phyloP scores from a whole-genome alignment of 1,140 invertebrate species.

The Centruroides vittatus region DNA sequence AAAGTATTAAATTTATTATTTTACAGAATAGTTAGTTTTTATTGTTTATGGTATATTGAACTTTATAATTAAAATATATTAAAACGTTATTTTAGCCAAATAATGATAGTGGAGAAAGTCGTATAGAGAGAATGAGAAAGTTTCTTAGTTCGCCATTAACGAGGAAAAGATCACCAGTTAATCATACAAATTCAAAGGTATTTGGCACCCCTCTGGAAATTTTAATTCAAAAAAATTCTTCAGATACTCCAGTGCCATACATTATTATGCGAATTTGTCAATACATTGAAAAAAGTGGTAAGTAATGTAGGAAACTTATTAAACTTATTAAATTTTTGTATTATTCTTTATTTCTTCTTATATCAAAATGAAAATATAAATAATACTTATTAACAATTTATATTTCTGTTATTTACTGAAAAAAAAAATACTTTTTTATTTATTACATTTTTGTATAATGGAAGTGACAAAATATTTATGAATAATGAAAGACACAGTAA shows the following conservation, averaged over 20 bases:
- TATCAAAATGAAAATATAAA: too few species aligned
- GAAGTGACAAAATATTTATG: too few species aligned
- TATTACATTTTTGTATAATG: too few species aligned
- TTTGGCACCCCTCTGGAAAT: conserved; percentile 18
- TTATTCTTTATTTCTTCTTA: background rate
- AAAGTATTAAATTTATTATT: too few species aligned
- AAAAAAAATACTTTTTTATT: too few species aligned
- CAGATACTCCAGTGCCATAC: conserved; percentile 21
- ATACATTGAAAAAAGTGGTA: conserved; percentile 16
- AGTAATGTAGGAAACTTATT: background rate
- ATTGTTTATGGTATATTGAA: too few species aligned
- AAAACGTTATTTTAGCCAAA: background rate
- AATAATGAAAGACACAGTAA: too few species aligned
- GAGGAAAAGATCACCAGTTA: conserved; percentile 10
- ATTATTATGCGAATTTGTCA: conserved; percentile 18
- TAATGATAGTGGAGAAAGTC: conserved; percentile 14
- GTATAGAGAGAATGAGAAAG: conserved; percentile 19
- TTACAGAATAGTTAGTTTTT: too few species aligned
- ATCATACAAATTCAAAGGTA: conserved; percentile 12
- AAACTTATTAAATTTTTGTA: background rate
- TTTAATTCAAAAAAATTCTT: conserved; percentile 10
- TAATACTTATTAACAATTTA: too few species aligned
- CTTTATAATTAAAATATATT: too few species aligned
- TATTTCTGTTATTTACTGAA: too few species aligned
- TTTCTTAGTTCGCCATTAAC: conserved; percentile 18